These are phyloP conservation scores for Sakesphorus luctuosus DNA, from an alignment of 2,113 vertebrate species.

Conservation along the genomic window DNA sequence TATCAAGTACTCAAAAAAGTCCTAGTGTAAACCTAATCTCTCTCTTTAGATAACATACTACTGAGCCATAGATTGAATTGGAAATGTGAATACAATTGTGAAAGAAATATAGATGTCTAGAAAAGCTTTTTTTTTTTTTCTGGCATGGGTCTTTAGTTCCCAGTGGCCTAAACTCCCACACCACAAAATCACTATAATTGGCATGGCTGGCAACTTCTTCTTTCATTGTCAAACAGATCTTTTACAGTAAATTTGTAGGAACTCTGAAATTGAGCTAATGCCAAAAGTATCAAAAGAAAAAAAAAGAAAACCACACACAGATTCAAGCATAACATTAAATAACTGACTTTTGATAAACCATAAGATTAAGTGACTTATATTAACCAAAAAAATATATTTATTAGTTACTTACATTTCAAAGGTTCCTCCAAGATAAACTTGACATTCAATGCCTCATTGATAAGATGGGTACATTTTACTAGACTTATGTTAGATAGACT, in stretches of 20 bases:
- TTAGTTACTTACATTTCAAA: conserved; percentile 25
- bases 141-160: neutral
- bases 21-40: conserved; percentile 17
- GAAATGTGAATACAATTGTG: conserved; percentile 10
- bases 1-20: conserved; percentile 30
- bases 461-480: neutral
- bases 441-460: neutral
- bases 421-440: conserved; percentile 15
- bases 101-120: conserved; percentile 40
- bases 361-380: conserved; percentile 23
- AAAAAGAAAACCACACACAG: conserved; percentile 57
- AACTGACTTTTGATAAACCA: conserved; percentile 29
- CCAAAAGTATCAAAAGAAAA: conserved; percentile 35
- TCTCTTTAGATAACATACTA: conserved; percentile 36
- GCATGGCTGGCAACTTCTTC: conserved; percentile 41
- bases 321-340: conserved; percentile 36
- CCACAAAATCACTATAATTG: conserved; percentile 69
- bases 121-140: conserved; percentile 15
- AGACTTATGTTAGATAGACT: neutral
- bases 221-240: conserved; percentile 65
- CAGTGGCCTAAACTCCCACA: conserved; percentile 37
- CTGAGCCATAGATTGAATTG: conserved; percentile 26
- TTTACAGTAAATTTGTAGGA: conserved; percentile 69
- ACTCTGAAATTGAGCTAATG: conserved; percentile 45
- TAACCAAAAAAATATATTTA: conserved; percentile 24